Percentiles rank a stretch among this genome's conserved stretches.
These are phyloP conservation scores for Lamellibrachia columna DNA, from an alignment of 2,888 invertebrate genomes.

Conservation along the genomic window DNA sequence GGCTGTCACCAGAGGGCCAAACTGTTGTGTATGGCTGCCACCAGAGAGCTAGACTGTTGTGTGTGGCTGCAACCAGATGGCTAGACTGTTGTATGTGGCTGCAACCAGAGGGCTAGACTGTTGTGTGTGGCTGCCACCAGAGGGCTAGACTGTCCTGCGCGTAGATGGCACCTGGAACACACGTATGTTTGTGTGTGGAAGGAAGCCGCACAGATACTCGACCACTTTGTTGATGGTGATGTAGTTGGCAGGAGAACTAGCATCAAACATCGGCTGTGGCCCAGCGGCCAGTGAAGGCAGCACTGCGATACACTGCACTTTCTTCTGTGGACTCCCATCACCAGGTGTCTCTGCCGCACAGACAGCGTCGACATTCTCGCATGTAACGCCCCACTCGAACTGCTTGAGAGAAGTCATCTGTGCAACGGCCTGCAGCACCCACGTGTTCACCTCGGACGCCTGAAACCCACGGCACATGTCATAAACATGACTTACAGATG, in stretches of 20 bases:
- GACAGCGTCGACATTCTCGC: not conserved
- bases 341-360: not conserved
- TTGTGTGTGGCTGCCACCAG: not conserved
- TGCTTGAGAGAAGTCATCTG: not conserved
- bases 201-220: not conserved
- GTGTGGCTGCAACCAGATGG: not conserved
- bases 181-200: not conserved
- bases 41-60: not conserved
- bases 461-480: not conserved
- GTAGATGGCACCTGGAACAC: not conserved
- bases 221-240: not conserved
- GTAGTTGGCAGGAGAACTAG: not conserved
- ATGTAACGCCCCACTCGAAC: not conserved
- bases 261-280: not conserved
- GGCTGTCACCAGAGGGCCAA: not conserved
- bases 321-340: not conserved
- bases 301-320: not conserved
- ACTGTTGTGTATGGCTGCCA: not conserved
- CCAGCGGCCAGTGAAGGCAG: not conserved
- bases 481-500: too few relatives aligned
- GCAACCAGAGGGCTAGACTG: not conserved
- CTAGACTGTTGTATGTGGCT: not conserved
- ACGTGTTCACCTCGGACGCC: not conserved
- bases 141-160: not conserved
- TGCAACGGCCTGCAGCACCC: not conserved